Conservation (phyloP, 2,888 invertebrate species). For the Heliconius cydno region DNA sequence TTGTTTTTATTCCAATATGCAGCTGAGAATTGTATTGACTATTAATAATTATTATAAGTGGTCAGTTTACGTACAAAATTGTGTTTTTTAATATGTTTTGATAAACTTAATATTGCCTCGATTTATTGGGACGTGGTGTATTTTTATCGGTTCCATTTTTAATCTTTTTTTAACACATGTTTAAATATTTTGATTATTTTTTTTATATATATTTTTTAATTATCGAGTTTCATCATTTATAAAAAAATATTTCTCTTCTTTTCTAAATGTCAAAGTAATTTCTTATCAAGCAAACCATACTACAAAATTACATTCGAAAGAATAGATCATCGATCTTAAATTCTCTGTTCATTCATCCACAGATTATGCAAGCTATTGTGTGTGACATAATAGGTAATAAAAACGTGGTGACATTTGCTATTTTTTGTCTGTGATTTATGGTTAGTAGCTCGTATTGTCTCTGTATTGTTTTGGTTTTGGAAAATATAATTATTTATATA, state of each 20-base stretch:
- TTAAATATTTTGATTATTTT: not conserved
- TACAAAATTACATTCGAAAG: constrained; percentile 19
- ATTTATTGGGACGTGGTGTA: not conserved
- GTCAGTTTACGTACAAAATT: not conserved
- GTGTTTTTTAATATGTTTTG: not conserved
- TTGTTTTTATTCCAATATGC: constrained; percentile 2
- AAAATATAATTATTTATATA: not conserved
- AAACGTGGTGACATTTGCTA: constrained; percentile 39
- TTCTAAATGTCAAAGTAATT: not conserved
- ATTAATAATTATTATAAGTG: not conserved
- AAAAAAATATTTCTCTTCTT: not conserved
- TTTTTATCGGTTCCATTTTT: not conserved
- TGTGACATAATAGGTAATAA: constrained; percentile 48
- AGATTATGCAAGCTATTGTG: constrained; percentile 47
- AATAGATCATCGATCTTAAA: constrained; percentile 36
- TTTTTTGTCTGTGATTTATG: constrained; percentile 46
- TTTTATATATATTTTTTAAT: not conserved
- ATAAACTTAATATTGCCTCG: not conserved
- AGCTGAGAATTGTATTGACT: not conserved
- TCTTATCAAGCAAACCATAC: not conserved
- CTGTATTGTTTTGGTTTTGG: not conserved
- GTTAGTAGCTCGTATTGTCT: constrained; percentile 25
- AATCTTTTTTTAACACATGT: not conserved
- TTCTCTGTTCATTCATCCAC: constrained; percentile 44
- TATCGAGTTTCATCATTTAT: not conserved